These are phyloP conservation scores for Chaetodon auriga DNA, from an alignment of 2,113 vertebrate genomes.

Conservation along the genomic window DNA sequence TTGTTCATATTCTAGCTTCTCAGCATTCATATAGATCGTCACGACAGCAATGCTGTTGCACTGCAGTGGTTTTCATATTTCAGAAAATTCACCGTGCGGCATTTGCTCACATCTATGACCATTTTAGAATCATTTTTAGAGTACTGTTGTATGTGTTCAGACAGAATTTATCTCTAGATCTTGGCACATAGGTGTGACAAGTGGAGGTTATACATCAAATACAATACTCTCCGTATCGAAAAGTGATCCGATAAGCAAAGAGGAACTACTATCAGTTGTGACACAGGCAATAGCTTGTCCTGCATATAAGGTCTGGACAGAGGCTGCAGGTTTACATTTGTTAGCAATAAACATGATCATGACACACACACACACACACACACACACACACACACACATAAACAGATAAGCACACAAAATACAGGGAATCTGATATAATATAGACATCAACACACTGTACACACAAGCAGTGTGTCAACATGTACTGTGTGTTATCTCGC, in stretches of 20 bases:
- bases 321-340: conserved; percentile 9
- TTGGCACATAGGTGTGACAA: conserved; percentile 8
- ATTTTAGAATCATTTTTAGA: neutral
- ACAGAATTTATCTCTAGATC: conserved; percentile 25
- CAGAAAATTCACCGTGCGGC: neutral
- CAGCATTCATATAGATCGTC: neutral
- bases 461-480: conserved; percentile 45
- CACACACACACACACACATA: conserved; percentile 6
- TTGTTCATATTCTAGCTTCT: conserved; percentile 15
- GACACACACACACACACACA: neutral
- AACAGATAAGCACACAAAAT: conserved; percentile 4
- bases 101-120: neutral
- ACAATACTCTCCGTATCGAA: neutral
- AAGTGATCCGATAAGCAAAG: conserved; percentile 36
- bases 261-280: conserved; percentile 28
- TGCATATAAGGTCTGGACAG: conserved; percentile 27
- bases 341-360: neutral
- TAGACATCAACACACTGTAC: conserved; percentile 18
- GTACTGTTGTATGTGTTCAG: neutral
- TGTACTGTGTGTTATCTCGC: conserved; percentile 59
- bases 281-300: conserved; percentile 16
- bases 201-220: conserved; percentile 58
- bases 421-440: conserved; percentile 41
- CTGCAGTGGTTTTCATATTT: neutral
- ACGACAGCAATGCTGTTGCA: neutral